These are phyloP conservation scores for Micoletzkya japonica DNA, from an alignment of 2,888 invertebrate species.

Conservation along the genomic window DNA sequence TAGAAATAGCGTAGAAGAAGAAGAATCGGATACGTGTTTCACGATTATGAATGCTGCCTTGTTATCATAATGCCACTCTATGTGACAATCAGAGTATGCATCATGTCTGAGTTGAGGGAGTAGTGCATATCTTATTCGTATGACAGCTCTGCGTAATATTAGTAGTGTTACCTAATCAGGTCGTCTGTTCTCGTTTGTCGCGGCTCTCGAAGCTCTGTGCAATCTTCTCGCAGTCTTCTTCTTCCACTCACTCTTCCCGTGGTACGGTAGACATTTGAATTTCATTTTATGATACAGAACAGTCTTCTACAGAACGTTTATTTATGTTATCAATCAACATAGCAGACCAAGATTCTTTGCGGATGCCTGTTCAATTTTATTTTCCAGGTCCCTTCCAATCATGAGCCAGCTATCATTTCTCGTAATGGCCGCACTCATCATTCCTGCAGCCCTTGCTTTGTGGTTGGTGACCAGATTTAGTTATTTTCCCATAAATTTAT, in stretches of 20 bases:
- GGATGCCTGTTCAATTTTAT: not conserved
- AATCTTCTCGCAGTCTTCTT: slow-evolving; percentile 32
- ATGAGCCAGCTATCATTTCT: slow-evolving; percentile 15
- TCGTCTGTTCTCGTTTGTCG: slow-evolving; percentile 34
- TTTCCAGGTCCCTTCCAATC: slow-evolving; percentile 14
- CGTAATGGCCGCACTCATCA: slow-evolving; percentile 24
- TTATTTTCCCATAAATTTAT: too few species aligned
- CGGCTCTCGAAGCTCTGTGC: slow-evolving; percentile 33
- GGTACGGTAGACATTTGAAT: slow-evolving; percentile 20
- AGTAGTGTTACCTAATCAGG: too few species aligned
- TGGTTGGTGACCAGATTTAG: too few species aligned
- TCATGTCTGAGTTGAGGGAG: too few species aligned
- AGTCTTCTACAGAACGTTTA: not conserved
- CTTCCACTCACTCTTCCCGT: slow-evolving; percentile 35
- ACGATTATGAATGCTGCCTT: too few species aligned
- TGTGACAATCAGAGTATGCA: too few species aligned
- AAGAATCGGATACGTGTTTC: too few species aligned
- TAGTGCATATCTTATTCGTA: too few species aligned
- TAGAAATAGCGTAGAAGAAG: too few species aligned
- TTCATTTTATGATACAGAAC: not conserved
- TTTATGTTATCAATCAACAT: not conserved
- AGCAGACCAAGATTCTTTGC: too few species aligned
- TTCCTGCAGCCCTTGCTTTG: slow-evolving; percentile 1
- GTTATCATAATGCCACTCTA: too few species aligned
- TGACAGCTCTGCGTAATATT: too few species aligned